phyloP scores from a whole-genome alignment of 2,113 vertebrate species.

The Festucalex cinctus region DNA sequence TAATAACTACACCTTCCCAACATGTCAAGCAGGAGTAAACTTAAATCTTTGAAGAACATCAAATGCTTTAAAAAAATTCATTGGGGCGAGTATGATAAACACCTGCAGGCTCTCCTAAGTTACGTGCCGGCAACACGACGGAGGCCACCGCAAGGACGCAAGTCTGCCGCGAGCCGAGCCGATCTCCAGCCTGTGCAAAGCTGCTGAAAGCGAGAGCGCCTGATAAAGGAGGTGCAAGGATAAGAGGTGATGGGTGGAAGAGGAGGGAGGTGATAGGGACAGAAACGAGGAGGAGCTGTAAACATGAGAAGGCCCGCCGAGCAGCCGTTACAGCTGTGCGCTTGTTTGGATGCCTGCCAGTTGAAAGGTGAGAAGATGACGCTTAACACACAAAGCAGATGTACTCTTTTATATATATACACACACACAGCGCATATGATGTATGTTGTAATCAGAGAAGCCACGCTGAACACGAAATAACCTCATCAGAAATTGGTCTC shows the following conservation, averaged over 20 bases:
- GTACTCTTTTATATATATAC: not conserved
- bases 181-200: slow-evolving; percentile 1
- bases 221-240: not conserved
- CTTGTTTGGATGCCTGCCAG: slow-evolving; percentile 18
- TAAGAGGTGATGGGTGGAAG: slow-evolving; percentile 1
- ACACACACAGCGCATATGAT: not conserved
- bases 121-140: not conserved
- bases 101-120: not conserved
- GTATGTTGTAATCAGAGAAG: not conserved
- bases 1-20: no score
- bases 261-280: slow-evolving; percentile 6
- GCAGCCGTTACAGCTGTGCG: slow-evolving; percentile 26
- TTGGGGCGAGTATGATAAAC: not conserved
- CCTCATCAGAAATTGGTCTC: slow-evolving; percentile 5
- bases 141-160: not conserved
- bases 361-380: slow-evolving; percentile 33
- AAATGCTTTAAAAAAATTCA: not conserved
- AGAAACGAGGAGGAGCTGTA: slow-evolving; percentile 12
- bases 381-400: not conserved
- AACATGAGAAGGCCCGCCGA: slow-evolving; percentile 8
- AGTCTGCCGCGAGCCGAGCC: not conserved
- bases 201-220: slow-evolving; percentile 2
- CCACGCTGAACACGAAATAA: not conserved
- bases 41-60: not conserved
- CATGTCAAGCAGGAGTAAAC: not conserved